Evolutionary conservation across 2,888 invertebrate species (phyloP).

Genomic region (Pardosa pseudoannulata): DNA sequence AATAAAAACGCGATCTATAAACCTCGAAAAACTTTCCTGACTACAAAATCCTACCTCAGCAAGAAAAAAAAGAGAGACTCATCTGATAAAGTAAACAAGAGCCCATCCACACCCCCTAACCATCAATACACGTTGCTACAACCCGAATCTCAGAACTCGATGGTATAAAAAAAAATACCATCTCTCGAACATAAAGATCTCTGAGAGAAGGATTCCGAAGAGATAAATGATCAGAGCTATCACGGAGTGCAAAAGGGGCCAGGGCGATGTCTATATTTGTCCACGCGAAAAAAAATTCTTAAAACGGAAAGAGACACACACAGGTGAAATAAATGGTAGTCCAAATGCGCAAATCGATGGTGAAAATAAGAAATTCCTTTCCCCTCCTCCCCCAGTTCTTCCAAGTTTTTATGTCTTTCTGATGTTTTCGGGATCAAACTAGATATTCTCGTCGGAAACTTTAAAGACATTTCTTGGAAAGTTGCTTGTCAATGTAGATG

Average conservation of each 20-base stretch:
- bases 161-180: neutral
- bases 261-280: constrained; percentile 61
- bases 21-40: no score
- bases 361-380: constrained; percentile 51
- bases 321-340: constrained; percentile 68
- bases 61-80: no score
- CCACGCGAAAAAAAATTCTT: constrained; percentile 32
- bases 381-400: neutral
- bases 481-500: constrained; percentile 53
- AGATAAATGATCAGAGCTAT: constrained; percentile 64
- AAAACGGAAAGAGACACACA: constrained; percentile 35
- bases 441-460: constrained; percentile 60
- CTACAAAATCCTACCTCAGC: no score
- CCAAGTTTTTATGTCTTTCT: constrained; percentile 57
- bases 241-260: constrained; percentile 60
- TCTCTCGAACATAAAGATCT: neutral
- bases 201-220: neutral
- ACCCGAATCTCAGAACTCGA: neutral
- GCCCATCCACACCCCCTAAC: neutral
- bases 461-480: constrained; percentile 65
- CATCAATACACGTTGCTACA: neutral
- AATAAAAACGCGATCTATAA: no score
- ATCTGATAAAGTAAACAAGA: no score
- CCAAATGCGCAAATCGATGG: constrained; percentile 69
- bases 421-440: constrained; percentile 65